Percentiles rank a stretch among this genome's conserved stretches.
These are phyloP conservation scores for Trididemnum nubilum DNA, from an alignment of 23 tunicate species.

Conservation along the genomic window DNA sequence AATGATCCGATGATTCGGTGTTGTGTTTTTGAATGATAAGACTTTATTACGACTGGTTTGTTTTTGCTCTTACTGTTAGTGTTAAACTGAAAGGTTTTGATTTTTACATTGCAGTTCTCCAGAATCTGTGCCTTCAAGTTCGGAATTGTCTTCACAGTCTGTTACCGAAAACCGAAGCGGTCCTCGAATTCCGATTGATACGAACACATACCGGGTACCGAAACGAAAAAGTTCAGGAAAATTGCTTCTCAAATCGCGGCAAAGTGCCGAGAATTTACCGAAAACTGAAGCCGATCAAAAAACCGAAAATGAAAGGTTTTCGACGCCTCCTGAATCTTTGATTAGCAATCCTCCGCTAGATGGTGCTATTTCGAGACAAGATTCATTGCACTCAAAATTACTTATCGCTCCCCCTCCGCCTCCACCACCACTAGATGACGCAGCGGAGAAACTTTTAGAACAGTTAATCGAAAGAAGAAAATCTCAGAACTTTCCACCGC, in stretches of 20 bases:
- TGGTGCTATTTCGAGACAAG: neutral
- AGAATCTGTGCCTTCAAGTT: too few species aligned
- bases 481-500: conserved; percentile 11
- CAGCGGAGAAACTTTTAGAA: conserved; percentile 15
- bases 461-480: conserved; percentile 6
- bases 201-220: conserved; percentile 49
- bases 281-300: neutral
- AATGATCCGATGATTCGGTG: too few species aligned
- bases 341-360: too few species aligned
- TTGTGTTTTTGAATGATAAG: too few species aligned
- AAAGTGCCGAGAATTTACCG: neutral
- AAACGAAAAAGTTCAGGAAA: conserved; percentile 24
- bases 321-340: conserved; percentile 2
- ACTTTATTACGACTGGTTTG: too few species aligned
- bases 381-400: neutral
- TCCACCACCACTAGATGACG: conserved; percentile 26
- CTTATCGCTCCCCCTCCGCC: conserved; percentile 39
- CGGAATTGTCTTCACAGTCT: too few species aligned
- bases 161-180: too few species aligned
- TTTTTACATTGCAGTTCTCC: too few species aligned
- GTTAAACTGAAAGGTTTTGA: too few species aligned
- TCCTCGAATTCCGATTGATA: conserved; percentile 32
- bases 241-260: neutral
- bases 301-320: conserved; percentile 25
- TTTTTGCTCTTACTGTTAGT: too few species aligned